Base-by-base conservation (phyloP, 2,888 invertebrate species). In the Geotrupes spiniger region DNA sequence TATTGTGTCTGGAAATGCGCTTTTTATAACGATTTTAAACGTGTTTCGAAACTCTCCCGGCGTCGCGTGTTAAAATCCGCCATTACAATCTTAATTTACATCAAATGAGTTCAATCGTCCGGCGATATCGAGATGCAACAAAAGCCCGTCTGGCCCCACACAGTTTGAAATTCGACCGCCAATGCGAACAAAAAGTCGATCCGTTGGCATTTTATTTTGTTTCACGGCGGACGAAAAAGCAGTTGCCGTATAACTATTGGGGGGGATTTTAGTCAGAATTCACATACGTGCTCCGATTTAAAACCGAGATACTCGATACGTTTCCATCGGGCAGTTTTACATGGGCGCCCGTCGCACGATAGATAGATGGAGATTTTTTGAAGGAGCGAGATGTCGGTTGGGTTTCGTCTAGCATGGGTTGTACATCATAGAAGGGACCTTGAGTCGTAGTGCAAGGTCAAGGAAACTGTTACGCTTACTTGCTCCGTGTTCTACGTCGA, bases 141-240 rank as follows among this genome's bases (percentile, higher is more conserved):
- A 61, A 61, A 57, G 56, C 48, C 50, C 51, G 47, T 53, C 53
- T 52, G 55, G 53, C 54, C 54, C 52, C 59, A 57, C 58, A 57
- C 57, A 58, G 53, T 57, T 49, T 51, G 52, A 51, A 56, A 46
- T 54, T 51, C 52, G 56, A 54, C 51, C 56, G 51, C 54, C 51
- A 53, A 48, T 44, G 46, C 50, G 53, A 52, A 57, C 53, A 57
- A 57, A 52, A 33, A 33, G n/a, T 44, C 57, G 54, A 60, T 58
- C 58, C 51, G 50, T 49, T 42, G 46, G 50, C 50, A 55, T 46
- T 57, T 57, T 57, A 33, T 33, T 21, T 21, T 4, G 28, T 11
- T 28, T 33, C 33, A n/a, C 33, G 14, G 11, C 14, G 1, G 12
- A n/a, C 33, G 33, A 33, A 33, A 33, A 33, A 33, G 33, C 33